Percentiles rank a stretch among this genome's conserved stretches.
These are phyloP conservation scores for Uloborus plumipes DNA, from an alignment of 2,888 invertebrate species.

Conservation along the genomic window DNA sequence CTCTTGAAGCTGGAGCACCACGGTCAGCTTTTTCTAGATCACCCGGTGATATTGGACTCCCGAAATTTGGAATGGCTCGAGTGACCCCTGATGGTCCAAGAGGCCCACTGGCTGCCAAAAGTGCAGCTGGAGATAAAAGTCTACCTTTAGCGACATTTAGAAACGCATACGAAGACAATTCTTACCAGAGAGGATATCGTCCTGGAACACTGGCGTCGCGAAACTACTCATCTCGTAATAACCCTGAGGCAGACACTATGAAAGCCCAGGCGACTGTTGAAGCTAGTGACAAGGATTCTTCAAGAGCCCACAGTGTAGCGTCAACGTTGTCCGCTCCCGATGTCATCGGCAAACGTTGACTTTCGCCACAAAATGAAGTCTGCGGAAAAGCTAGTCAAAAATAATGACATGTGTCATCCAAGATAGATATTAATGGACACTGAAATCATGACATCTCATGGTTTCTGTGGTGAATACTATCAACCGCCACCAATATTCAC, in stretches of 20 bases:
- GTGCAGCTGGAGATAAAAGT: conserved; percentile 13
- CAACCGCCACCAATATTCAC: not conserved
- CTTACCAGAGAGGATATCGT: not conserved
- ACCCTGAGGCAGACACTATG: conserved; percentile 34
- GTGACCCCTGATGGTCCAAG: conserved; percentile 38
- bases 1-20: conserved; percentile 49
- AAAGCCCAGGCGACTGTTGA: conserved; percentile 52
- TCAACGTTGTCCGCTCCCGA: conserved; percentile 65
- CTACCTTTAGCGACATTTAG: conserved; percentile 31
- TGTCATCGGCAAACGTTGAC: conserved; percentile 63
- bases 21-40: conserved; percentile 17
- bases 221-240: conserved; percentile 15
- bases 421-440: not conserved
- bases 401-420: not conserved
- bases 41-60: conserved; percentile 32
- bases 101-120: conserved; percentile 23
- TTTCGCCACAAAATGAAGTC: conserved; percentile 69
- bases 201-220: conserved; percentile 6
- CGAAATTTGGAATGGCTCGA: conserved; percentile 51
- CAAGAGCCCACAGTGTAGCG: conserved; percentile 60
- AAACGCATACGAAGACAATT: conserved; percentile 19
- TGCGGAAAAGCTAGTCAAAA: conserved; percentile 28
- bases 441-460: not conserved
- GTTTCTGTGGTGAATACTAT: conserved; percentile 1
- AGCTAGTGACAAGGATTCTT: conserved; percentile 46